These are phyloP conservation scores for Caenorhabditis angaria DNA, from an alignment of 2,888 invertebrate genomes.

Conservation along the genomic window DNA sequence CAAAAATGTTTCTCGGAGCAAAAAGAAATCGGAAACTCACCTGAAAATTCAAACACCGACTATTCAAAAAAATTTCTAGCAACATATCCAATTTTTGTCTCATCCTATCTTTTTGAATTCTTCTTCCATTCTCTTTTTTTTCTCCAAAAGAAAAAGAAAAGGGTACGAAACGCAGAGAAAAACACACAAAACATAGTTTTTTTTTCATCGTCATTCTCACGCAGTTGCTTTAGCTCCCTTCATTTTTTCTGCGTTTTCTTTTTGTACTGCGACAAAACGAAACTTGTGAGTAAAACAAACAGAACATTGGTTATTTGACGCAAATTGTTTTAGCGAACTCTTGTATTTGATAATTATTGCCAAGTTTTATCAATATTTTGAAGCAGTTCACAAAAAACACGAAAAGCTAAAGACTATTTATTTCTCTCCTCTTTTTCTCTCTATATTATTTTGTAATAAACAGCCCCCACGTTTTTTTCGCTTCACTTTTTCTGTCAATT, in stretches of 20 bases:
- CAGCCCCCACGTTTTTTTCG: conserved; percentile 1
- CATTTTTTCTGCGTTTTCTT: background rate
- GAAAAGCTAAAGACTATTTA: background rate
- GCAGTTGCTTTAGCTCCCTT: conserved; percentile 1
- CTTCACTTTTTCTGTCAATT: background rate
- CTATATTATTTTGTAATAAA: conserved; percentile 1
- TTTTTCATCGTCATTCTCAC: background rate
- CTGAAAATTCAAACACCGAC: too few relatives aligned
- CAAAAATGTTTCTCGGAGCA: too few relatives aligned
- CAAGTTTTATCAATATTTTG: too few relatives aligned
- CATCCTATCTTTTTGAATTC: background rate
- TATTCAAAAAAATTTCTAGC: too few relatives aligned
- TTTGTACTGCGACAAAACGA: background rate
- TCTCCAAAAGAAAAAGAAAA: too few relatives aligned
- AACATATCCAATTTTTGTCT: background rate
- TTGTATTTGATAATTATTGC: too few relatives aligned
- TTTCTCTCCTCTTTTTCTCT: background rate
- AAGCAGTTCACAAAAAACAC: background rate
- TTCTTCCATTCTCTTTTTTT: background rate
- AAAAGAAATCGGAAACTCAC: too few relatives aligned
- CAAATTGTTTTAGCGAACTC: too few relatives aligned
- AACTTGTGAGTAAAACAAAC: background rate
- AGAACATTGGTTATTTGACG: conserved; percentile 4
- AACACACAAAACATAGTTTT: background rate
- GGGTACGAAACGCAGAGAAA: background rate